These are phyloP conservation scores for Vombatus ursinus DNA, from an alignment of 2,113 vertebrate species.

Conservation along the genomic window DNA sequence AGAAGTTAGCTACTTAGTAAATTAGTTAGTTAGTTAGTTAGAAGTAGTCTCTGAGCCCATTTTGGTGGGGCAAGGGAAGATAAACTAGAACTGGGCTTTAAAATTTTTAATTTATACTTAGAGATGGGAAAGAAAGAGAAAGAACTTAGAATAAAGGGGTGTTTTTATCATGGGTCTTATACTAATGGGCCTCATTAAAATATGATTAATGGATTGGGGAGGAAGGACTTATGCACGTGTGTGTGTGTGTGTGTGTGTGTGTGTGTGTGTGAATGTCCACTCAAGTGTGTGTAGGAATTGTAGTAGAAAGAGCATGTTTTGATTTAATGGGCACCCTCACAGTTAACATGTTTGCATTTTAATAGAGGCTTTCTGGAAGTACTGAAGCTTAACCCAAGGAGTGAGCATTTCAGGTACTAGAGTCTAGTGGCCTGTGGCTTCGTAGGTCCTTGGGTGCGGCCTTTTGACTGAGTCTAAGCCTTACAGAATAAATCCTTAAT, in stretches of 20 bases:
- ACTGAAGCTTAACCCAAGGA: neutral
- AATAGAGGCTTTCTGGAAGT: neutral
- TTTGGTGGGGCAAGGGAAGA: neutral
- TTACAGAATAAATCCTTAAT: neutral
- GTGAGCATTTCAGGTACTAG: neutral
- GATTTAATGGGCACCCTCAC: neutral
- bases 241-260: no score
- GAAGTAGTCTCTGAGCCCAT: neutral
- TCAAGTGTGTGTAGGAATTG: neutral
- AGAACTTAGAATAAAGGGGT: neutral
- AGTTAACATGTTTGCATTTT: neutral
- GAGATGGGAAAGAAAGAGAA: neutral
- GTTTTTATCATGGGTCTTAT: neutral
- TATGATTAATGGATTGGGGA: neutral
- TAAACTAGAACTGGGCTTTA: neutral
- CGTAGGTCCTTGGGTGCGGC: no score
- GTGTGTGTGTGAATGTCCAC: neutral
- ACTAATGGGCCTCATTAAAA: neutral
- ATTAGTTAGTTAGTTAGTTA: neutral
- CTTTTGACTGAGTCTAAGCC: no score
- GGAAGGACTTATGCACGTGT: no score
- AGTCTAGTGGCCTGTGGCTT: no score
- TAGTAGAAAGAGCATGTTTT: neutral
- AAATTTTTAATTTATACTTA: neutral
- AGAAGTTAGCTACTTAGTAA: neutral